Evolutionary conservation across 1,140 invertebrate species (phyloP).

Genomic region (Cotesia typhae): DNA sequence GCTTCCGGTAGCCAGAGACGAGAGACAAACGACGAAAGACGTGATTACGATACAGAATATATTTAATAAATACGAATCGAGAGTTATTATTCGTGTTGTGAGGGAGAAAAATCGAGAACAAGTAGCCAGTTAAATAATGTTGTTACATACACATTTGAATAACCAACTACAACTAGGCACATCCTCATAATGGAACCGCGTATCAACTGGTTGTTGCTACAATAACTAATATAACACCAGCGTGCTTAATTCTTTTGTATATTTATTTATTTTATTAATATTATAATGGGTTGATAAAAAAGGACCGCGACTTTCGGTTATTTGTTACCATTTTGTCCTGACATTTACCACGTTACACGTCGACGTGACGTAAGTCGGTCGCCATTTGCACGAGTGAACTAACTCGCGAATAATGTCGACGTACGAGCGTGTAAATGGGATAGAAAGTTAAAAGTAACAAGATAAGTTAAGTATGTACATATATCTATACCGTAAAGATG

Average conservation of each 20-base stretch:
- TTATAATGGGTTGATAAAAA: no score
- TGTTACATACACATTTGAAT: constrained; percentile 39
- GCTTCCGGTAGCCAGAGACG: constrained; percentile 39
- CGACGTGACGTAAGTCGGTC: background rate
- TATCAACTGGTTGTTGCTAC: constrained; percentile 57
- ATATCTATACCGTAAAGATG: background rate
- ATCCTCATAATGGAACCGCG: constrained; percentile 60
- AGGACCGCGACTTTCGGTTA: no score
- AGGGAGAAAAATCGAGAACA: constrained; percentile 41
- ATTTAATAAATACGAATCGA: background rate
- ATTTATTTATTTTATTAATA: no score
- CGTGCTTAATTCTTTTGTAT: constrained; percentile 7
- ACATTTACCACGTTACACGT: background rate
- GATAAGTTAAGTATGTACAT: background rate
- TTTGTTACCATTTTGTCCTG: background rate
- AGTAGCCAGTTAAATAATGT: constrained; percentile 25
- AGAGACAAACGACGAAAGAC: constrained; percentile 9
- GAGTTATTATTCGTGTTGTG: background rate
- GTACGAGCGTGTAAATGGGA: no score
- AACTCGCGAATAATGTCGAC: background rate
- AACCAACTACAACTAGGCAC: constrained; percentile 56
- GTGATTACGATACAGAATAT: constrained; percentile 9
- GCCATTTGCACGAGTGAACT: background rate
- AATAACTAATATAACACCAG: constrained; percentile 47
- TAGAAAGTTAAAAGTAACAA: no score